Base-by-base conservation (phyloP, 2,113 vertebrate genomes). In the Lipophrys pholis region DNA sequence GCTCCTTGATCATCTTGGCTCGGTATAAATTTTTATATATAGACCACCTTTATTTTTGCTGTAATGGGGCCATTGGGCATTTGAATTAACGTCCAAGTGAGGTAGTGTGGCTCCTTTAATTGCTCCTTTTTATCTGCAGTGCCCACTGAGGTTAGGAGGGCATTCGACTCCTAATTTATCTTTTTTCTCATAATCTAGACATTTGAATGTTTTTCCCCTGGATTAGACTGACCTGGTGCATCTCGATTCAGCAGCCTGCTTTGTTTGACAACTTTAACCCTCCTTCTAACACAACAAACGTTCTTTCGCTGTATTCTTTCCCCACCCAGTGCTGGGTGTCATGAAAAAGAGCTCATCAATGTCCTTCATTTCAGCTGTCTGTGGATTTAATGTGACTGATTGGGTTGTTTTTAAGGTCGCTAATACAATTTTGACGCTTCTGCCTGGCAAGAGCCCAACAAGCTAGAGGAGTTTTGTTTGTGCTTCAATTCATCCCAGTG, bases 21-120 rank as follows among this genome's bases (percentile, higher is more conserved):
- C 67, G 59, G 72, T 77, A 68, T 87, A 30, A 2, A 58, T 57
- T 68, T 76, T 74, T 76, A 71, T 80, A 81, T 63, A 77, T 50
- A 60, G 11, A 51, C 35, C 40, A 1, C 14, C 21, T 78, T 64
- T 74, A 52, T 60, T 76, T 76, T 46, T 78, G 38, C 39, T 38
- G 39, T 42, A 49, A 70, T 53, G 61, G 43, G 48, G 38, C 72
- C 54, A 52, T 11, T 67, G 63, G 45, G 59, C 15, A 53, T 71
- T 71, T 62, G 48, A 64, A 73, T 78, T 48, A 68, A 40, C 53
- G 40, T 81, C 38, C 7, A 48, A 14, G n/a, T 77, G 39, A 43
- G 50, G 51, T 65, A 11, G 42, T 39, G 46, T 11, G 69, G 15
- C 15, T 58, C 8, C 53, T 62, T 63, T 46, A 77, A 81, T 43